These are phyloP conservation scores for Celastrina argiolus DNA, from an alignment of 2,888 invertebrate species.

Conservation along the genomic window DNA sequence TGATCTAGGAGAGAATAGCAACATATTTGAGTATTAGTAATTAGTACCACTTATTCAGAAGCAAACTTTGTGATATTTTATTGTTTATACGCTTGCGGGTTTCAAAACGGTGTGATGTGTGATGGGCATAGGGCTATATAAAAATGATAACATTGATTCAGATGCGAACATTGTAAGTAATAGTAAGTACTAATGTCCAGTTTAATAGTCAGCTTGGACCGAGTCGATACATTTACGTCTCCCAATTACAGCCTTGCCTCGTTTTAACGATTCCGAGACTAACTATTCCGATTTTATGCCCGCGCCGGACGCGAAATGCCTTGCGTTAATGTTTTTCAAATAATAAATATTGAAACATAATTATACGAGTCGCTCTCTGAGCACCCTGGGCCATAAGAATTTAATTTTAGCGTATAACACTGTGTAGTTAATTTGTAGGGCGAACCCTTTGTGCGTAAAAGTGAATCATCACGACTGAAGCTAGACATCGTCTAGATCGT, in stretches of 20 bases:
- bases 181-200: slow-evolving; percentile 65
- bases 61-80: too few relatives aligned
- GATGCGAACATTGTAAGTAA: slow-evolving; percentile 63
- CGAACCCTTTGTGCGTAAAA: neutral
- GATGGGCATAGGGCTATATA: neutral
- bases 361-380: slow-evolving; percentile 35
- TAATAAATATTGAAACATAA: slow-evolving; percentile 42
- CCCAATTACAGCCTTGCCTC: slow-evolving; percentile 73
- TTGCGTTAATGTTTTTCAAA: slow-evolving; percentile 42
- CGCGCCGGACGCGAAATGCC: slow-evolving; percentile 57
- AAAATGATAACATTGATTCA: slow-evolving; percentile 33
- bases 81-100: too few relatives aligned
- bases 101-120: too few relatives aligned
- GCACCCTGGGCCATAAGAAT: slow-evolving; percentile 33
- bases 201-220: slow-evolving; percentile 73
- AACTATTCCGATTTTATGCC: slow-evolving; percentile 76
- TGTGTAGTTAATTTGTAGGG: neutral
- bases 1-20: too few relatives aligned
- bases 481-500: neutral
- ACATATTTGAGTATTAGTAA: too few relatives aligned
- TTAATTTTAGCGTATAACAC: slow-evolving; percentile 28
- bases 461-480: neutral
- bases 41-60: too few relatives aligned
- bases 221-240: slow-evolving; percentile 68
- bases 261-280: slow-evolving; percentile 73